phyloP scores from a whole-genome alignment of 2,113 vertebrate genomes.

The Pangasianodon gigas region DNA sequence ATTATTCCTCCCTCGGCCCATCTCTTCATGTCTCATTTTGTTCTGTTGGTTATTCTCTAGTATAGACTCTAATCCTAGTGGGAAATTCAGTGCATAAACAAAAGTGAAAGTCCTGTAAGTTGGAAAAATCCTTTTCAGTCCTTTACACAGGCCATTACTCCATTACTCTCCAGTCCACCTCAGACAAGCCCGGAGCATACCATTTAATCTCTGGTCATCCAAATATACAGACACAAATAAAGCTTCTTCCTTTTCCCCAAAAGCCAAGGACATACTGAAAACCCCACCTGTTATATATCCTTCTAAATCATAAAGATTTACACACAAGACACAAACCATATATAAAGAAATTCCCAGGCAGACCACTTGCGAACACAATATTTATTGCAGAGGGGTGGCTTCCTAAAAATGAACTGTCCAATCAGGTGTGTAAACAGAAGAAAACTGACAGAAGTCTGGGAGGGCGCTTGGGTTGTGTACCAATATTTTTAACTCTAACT shows the following conservation, averaged over 20 bases:
- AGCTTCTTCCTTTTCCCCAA: not conserved
- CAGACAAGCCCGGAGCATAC: not conserved
- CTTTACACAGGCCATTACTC: not conserved
- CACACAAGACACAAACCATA: not conserved
- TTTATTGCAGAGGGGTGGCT: constrained; percentile 66
- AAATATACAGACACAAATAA: not conserved
- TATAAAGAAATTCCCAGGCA: constrained; percentile 16
- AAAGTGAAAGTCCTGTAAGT: not conserved
- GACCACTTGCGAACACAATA: constrained; percentile 49
- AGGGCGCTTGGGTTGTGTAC: constrained; percentile 35
- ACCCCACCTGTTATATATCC: constrained; percentile 6
- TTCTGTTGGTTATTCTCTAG: constrained; percentile 31
- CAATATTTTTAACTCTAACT: constrained; percentile 39
- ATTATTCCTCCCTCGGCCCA: constrained; percentile 44
- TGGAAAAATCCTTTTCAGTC: not conserved
- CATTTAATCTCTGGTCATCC: not conserved
- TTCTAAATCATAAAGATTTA: not conserved
- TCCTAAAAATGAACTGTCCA: constrained; percentile 64
- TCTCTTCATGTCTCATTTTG: constrained; percentile 40
- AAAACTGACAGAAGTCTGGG: constrained; percentile 33
- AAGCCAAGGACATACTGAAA: constrained; percentile 9
- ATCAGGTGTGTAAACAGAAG: constrained; percentile 53
- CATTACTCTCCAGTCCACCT: not conserved
- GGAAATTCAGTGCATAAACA: not conserved
- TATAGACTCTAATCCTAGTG: constrained; percentile 52